Percentiles rank a stretch among this genome's conserved stretches.
Evolutionary conservation across 2,888 invertebrate genomes (phyloP).

Genomic region (Drosophila kuntzei): DNA sequence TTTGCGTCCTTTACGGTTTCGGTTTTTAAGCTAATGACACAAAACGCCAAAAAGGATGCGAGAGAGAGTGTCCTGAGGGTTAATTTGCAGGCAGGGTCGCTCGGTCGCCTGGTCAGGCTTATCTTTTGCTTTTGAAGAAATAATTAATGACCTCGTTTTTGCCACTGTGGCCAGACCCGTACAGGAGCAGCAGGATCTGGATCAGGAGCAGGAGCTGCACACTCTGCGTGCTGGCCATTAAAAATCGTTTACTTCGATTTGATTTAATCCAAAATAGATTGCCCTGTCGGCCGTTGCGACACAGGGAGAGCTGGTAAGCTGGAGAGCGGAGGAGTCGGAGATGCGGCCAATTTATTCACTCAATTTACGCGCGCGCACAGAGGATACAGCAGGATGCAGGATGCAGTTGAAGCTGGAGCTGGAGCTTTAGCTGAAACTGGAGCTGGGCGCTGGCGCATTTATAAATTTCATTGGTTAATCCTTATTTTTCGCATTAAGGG

Average conservation of each 20-base stretch:
- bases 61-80: slow-evolving; percentile 53
- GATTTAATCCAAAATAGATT: slow-evolving; percentile 85
- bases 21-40: slow-evolving; percentile 81
- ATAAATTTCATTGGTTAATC: slow-evolving; percentile 85
- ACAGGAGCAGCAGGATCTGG: slow-evolving; percentile 5
- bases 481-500: slow-evolving; percentile 81
- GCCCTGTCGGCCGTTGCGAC: slow-evolving; percentile 63
- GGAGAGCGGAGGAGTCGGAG: slow-evolving; percentile 3
- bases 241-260: slow-evolving; percentile 86
- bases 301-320: slow-evolving; percentile 14
- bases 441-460: slow-evolving; percentile 70
- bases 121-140: slow-evolving; percentile 85
- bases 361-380: slow-evolving; percentile 69
- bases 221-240: slow-evolving; percentile 78
- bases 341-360: slow-evolving; percentile 81
- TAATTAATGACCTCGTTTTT: slow-evolving; percentile 86
- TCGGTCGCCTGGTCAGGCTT: slow-evolving; percentile 70
- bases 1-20: slow-evolving; percentile 50
- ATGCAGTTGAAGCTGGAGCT: slow-evolving; percentile 6
- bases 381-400: slow-evolving; percentile 18
- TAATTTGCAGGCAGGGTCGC: slow-evolving; percentile 66
- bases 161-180: slow-evolving; percentile 68
- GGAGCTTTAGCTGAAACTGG: slow-evolving; percentile 7
- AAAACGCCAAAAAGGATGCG: slow-evolving; percentile 78
- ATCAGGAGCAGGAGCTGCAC: slow-evolving; percentile 5